Conservation (phyloP, 2,797 vertebrate genomes). For the Merluccius polli region DNA sequence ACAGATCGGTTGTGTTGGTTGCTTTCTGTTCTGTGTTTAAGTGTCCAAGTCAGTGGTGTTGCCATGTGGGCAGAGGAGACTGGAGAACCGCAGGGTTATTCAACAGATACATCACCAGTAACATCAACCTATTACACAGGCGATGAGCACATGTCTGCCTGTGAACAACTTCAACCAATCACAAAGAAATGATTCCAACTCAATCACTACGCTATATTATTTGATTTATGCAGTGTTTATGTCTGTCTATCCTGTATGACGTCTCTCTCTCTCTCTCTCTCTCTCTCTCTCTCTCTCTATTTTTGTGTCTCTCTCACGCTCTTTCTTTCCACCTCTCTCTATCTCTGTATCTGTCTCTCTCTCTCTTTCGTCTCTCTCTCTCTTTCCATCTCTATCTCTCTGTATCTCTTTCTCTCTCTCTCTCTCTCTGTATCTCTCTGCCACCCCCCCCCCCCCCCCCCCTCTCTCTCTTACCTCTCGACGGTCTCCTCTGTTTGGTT, state of each 20-base stretch:
- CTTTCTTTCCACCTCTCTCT: background rate
- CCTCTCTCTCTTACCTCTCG: too few species aligned
- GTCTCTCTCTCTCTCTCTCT: too few species aligned
- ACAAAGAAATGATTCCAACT: background rate
- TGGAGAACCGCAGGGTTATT: background rate
- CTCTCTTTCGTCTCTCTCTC: too few species aligned
- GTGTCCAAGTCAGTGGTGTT: background rate
- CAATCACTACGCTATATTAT: background rate
- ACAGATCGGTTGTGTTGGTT: background rate
- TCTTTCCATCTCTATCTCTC: too few species aligned
- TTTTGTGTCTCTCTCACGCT: too few species aligned
- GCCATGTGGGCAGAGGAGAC: background rate
- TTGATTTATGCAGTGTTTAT: background rate
- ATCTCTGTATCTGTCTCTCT: background rate
- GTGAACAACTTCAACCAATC: background rate
- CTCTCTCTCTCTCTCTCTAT: too few species aligned
- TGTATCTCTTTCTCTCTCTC: too few species aligned
- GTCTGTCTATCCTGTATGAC: background rate
- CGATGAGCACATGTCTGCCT: background rate
- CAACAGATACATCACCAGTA: background rate
- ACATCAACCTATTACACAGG: background rate
- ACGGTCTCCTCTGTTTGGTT: constrained; percentile 93
- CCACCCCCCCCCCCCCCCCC: too few species aligned
- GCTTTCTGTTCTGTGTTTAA: background rate
- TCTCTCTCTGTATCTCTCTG: too few species aligned